Conservation (phyloP, 1,140 invertebrate genomes). For the Hylaeus volcanicus region DNA sequence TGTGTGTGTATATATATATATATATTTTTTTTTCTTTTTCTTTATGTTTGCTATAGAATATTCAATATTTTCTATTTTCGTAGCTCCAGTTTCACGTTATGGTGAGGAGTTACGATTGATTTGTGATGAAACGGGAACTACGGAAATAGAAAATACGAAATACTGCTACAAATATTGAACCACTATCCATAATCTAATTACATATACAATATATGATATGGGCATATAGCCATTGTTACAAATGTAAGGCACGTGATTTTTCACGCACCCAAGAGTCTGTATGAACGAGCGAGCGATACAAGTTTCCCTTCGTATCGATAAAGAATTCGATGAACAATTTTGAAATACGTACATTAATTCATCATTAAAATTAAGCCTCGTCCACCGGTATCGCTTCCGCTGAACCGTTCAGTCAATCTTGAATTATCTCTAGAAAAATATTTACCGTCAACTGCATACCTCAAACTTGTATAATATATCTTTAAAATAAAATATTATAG, state of each 20-base stretch:
- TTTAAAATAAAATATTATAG: too few species aligned
- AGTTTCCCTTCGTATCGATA: conserved; percentile 21
- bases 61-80: conserved; percentile 58
- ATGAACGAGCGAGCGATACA: conserved; percentile 13
- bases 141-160: too few species aligned
- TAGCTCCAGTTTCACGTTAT: conserved; percentile 28
- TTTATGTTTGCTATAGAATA: conserved; percentile 56
- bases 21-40: conserved; percentile 45
- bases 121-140: too few species aligned
- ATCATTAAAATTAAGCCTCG: conserved; percentile 11
- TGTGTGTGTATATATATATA: conserved; percentile 52
- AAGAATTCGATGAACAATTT: conserved; percentile 3
- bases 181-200: conserved; percentile 61
- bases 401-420: not conserved
- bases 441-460: not conserved
- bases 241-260: conserved; percentile 52
- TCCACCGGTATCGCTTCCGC: not conserved
- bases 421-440: conserved; percentile 29
- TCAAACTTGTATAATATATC: too few species aligned
- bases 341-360: not conserved
- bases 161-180: too few species aligned
- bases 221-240: conserved; percentile 58
- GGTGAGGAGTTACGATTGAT: conserved; percentile 42
- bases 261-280: conserved; percentile 37
- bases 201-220: conserved; percentile 67